Evolutionary conservation across 1,140 invertebrate species (phyloP).

Genomic region (Druon quercuslanigerum): DNA sequence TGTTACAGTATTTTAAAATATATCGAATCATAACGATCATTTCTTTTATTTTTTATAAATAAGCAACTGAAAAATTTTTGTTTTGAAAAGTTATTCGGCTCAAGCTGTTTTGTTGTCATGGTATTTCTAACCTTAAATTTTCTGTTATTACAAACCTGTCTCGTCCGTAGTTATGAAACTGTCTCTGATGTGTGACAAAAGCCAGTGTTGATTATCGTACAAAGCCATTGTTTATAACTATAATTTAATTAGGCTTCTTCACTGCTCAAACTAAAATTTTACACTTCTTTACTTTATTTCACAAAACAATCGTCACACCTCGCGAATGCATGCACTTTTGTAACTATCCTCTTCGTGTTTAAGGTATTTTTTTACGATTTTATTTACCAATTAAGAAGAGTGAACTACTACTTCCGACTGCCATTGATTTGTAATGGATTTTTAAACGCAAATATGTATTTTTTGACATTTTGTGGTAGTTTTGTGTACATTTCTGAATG

Average conservation of each 20-base stretch:
- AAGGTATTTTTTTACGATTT: no score
- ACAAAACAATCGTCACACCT: neutral
- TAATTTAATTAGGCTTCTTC: neutral
- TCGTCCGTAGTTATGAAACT: constrained; percentile 97
- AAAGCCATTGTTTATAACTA: constrained; percentile 84
- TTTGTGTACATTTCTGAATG: no score
- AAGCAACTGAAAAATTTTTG: constrained; percentile 6
- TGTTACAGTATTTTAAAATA: no score
- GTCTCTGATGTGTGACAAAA: constrained; percentile 93
- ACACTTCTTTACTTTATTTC: neutral
- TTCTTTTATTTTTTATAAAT: constrained; percentile 2
- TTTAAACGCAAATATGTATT: no score
- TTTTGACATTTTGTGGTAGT: no score
- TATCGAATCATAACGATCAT: no score
- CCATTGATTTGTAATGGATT: no score
- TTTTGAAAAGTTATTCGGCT: constrained; percentile 1
- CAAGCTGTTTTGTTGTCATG: neutral
- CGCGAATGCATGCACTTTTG: no score
- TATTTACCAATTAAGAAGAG: no score
- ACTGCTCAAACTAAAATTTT: neutral
- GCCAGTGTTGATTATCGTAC: constrained; percentile 94
- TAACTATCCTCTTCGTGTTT: no score
- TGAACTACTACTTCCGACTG: no score
- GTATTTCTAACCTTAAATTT: neutral
- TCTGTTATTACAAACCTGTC: constrained; percentile 80